Conservation (phyloP, 2,113 vertebrate genomes). For the Catharus fuscescens region DNA sequence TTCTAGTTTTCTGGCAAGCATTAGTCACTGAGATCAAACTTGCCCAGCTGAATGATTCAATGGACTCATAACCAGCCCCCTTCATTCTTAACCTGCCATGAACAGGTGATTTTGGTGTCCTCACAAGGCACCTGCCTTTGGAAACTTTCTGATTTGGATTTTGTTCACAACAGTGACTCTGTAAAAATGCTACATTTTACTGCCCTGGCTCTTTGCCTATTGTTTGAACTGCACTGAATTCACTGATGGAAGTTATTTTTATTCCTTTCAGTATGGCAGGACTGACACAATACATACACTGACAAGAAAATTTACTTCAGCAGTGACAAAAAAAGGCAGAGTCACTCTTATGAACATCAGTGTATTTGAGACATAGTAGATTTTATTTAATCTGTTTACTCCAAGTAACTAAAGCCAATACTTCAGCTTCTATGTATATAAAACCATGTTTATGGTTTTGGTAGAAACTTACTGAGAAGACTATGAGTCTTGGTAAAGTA, state of each 20-base stretch:
- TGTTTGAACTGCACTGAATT: neutral
- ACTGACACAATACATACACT: neutral
- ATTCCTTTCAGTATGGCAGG: neutral
- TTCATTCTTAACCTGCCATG: neutral
- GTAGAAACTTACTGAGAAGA: slow-evolving; percentile 36
- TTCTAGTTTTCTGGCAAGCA: slow-evolving; percentile 41
- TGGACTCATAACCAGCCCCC: neutral
- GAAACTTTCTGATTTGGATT: neutral
- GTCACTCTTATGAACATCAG: neutral
- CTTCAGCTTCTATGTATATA: neutral
- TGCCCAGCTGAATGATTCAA: neutral
- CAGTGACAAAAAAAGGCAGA: neutral
- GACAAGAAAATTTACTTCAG: neutral
- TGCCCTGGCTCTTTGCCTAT: neutral
- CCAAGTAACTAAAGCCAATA: slow-evolving; percentile 33
- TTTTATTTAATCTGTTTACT: neutral
- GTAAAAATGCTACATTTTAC: neutral
- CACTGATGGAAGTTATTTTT: neutral
- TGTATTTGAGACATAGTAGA: neutral
- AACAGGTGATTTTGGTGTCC: neutral
- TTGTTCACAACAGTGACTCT: slow-evolving; percentile 1
- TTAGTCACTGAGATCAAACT: neutral
- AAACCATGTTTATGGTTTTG: neutral
- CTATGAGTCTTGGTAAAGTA: neutral
- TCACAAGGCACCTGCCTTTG: neutral